phyloP scores from a whole-genome alignment of 2,888 invertebrate genomes.

The Orthosia gothica region DNA sequence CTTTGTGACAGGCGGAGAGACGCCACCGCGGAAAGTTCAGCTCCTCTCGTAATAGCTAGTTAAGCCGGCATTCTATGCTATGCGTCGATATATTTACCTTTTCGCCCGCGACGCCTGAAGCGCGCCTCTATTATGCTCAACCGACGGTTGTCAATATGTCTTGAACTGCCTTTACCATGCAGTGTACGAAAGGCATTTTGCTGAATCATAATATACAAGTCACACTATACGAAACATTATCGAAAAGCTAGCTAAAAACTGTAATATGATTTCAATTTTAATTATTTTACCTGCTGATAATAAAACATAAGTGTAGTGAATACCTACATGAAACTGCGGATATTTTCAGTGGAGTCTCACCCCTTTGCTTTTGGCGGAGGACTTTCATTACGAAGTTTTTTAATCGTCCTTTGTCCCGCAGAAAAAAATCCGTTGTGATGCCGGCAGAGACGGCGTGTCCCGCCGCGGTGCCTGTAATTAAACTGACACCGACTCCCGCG shows the following conservation, averaged over 20 bases:
- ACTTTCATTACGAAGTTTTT: conserved; percentile 91
- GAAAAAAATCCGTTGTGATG: conserved; percentile 89
- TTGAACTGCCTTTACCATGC: conserved; percentile 30
- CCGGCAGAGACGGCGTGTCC: conserved; percentile 81
- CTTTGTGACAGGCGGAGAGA: conserved; percentile 68
- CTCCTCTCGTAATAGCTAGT: conserved; percentile 71
- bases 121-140: conserved; percentile 56
- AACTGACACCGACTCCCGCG: conserved; percentile 88
- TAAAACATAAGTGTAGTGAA: conserved; percentile 34
- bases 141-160: conserved; percentile 54
- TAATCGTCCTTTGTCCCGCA: conserved; percentile 89
- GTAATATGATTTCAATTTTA: background rate
- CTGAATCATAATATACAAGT: conserved; percentile 11
- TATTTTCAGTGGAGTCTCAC: conserved; percentile 78
- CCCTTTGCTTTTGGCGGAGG: conserved; percentile 84
- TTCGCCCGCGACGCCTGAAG: conserved; percentile 61
- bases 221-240: background rate
- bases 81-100: conserved; percentile 73
- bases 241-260: background rate
- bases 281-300: conserved; percentile 22
- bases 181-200: conserved; percentile 26
- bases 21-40: conserved; percentile 64
- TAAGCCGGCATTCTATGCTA: conserved; percentile 71
- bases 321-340: conserved; percentile 65
- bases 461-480: conserved; percentile 86